Percentiles rank a stretch among this genome's conserved stretches.
phyloP scores from a whole-genome alignment of 2,797 vertebrate species.

The Brotula barbata region DNA sequence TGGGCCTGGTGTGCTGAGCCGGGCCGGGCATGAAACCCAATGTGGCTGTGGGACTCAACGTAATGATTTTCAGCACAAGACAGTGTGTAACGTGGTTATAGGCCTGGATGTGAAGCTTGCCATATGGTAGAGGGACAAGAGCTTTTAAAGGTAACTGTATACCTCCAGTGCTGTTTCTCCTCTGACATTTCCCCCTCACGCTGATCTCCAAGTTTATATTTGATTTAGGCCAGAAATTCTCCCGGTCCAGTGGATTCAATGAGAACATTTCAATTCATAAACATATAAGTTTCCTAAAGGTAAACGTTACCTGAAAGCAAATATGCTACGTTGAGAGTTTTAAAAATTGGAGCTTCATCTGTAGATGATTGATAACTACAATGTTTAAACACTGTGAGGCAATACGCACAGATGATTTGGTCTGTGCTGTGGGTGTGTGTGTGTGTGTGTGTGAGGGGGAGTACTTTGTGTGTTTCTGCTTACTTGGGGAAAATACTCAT shows the following conservation, averaged over 20 bases:
- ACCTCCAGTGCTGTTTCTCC: conserved; percentile 69
- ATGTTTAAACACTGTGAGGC: conserved; percentile 42
- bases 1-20: conserved; percentile 51
- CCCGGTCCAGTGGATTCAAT: conserved; percentile 56
- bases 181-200: conserved; percentile 62
- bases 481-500: conserved; percentile 51
- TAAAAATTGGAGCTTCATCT: conserved; percentile 67
- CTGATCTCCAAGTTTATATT: conserved; percentile 73
- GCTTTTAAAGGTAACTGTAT: conserved; percentile 83
- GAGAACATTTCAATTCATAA: conserved; percentile 73
- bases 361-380: conserved; percentile 69
- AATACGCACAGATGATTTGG: conserved; percentile 43
- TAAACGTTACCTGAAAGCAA: conserved; percentile 74
- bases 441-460: too few relatives aligned
- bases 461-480: conserved; percentile 26
- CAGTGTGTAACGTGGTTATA: conserved; percentile 73
- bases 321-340: conserved; percentile 64
- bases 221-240: conserved; percentile 76
- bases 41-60: conserved; percentile 55
- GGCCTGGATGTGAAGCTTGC: conserved; percentile 66
- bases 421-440: conserved; percentile 11
- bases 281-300: conserved; percentile 79
- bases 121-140: conserved; percentile 70
- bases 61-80: conserved; percentile 74
- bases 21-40: conserved; percentile 60